Evolutionary conservation across 2,888 invertebrate genomes (phyloP).

Genomic region (Metellina segmentata): DNA sequence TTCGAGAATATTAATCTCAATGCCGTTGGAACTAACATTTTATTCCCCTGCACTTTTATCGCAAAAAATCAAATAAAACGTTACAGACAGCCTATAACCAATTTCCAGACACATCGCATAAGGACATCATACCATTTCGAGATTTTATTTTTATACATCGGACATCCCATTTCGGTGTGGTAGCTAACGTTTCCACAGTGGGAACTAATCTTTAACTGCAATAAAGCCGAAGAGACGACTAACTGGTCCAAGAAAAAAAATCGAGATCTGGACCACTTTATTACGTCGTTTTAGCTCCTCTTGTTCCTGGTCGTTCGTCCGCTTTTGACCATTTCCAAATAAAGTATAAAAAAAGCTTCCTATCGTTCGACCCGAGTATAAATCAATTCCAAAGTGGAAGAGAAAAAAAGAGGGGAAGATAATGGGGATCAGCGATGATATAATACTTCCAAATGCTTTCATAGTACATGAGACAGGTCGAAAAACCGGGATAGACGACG

Average conservation of each 20-base stretch:
- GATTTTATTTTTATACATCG: not conserved
- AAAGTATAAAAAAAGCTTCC: constrained; percentile 20
- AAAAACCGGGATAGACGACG: not conserved
- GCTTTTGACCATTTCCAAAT: constrained; percentile 26
- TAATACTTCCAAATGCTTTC: constrained; percentile 12
- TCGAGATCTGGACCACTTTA: constrained; percentile 17
- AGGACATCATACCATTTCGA: not conserved
- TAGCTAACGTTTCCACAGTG: not conserved
- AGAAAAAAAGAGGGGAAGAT: not conserved
- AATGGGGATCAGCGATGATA: constrained; percentile 30
- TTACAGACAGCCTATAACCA: not conserved
- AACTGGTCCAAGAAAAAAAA: constrained; percentile 17
- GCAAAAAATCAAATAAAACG: not conserved
- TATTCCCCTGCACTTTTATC: not conserved
- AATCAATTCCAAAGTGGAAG: constrained; percentile 22
- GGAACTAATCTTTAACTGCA: constrained; percentile 42
- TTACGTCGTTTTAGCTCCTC: constrained; percentile 29
- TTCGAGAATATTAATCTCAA: not conserved
- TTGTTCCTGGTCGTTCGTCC: constrained; percentile 1
- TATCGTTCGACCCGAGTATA: constrained; percentile 15
- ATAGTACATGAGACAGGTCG: constrained; percentile 10
- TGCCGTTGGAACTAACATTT: not conserved
- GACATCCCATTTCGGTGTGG: not conserved
- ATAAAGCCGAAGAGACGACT: constrained; percentile 18
- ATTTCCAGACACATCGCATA: not conserved